Evolutionary conservation across 2,797 vertebrate genomes (phyloP).

Genomic region (Dendrocincla tyrannina): DNA sequence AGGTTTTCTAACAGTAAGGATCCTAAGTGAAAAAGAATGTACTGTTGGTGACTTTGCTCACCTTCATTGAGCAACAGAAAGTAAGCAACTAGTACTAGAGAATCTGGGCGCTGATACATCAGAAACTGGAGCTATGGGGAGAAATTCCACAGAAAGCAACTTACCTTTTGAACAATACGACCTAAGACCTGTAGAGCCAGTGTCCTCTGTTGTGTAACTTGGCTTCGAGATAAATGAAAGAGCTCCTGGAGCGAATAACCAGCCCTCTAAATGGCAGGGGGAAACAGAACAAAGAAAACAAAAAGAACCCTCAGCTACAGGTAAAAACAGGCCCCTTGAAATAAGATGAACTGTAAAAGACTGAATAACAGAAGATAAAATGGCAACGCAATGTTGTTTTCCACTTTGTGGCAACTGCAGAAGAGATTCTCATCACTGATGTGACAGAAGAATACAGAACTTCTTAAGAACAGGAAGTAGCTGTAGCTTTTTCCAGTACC

Average conservation of each 20-base stretch:
- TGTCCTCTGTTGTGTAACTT: conserved; percentile 90
- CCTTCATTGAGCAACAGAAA: neutral
- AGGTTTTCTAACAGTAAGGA: neutral
- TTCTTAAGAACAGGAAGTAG: neutral
- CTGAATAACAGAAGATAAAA: neutral
- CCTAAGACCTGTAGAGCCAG: conserved; percentile 89
- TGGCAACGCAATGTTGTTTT: neutral
- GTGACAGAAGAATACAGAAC: neutral
- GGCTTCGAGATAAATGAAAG: conserved; percentile 94
- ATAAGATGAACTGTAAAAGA: neutral
- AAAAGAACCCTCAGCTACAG: neutral
- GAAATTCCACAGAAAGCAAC: neutral
- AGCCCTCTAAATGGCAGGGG: conserved; percentile 80
- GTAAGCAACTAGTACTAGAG: neutral
- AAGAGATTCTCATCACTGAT: neutral
- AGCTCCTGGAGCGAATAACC: conserved; percentile 98
- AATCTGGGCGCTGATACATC: neutral
- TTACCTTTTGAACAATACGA: conserved; percentile 88
- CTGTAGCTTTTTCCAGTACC: neutral
- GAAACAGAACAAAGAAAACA: neutral
- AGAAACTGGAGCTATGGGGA: neutral
- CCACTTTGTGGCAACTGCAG: neutral
- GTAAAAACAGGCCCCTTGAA: neutral
- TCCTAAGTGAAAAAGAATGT: neutral
- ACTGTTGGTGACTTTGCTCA: neutral